These are phyloP conservation scores for Charina bottae DNA, from an alignment of 2,113 vertebrate genomes.

Conservation along the genomic window DNA sequence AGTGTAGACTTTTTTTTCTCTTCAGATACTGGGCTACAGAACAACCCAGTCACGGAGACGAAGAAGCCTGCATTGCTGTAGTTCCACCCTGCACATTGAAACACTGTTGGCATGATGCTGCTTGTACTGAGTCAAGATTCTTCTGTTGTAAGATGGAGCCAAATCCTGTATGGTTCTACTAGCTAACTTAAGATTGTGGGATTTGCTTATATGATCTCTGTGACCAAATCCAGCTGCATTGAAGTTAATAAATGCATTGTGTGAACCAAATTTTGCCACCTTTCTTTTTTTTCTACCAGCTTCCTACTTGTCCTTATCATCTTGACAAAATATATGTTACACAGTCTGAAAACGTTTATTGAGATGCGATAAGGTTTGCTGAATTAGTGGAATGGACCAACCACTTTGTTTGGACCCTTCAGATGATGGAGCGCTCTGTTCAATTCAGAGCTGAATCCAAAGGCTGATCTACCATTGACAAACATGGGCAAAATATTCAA, in stretches of 20 bases:
- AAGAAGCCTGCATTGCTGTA: accelerated
- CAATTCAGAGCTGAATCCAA: no score
- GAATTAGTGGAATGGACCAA: background rate
- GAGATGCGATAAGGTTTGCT: background rate
- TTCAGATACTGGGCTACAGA: accelerated
- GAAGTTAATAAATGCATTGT: background rate
- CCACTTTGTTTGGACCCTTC: no score
- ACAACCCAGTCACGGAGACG: accelerated
- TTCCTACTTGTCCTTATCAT: background rate
- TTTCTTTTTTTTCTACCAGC: background rate
- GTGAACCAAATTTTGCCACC: background rate
- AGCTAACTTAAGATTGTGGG: background rate
- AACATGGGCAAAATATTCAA: no score
- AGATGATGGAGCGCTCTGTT: no score
- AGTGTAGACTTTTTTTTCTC: background rate
- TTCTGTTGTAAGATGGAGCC: background rate
- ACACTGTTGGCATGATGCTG: accelerated
- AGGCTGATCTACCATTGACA: no score
- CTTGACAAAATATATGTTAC: background rate
- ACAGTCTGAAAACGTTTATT: background rate
- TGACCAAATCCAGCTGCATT: background rate
- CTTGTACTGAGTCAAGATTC: accelerated
- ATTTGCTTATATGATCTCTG: background rate
- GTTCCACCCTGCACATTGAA: accelerated
- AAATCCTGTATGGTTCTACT: accelerated